Evolutionary conservation across 2,113 vertebrate species (phyloP).

Genomic region (Panthera tigris): DNA sequence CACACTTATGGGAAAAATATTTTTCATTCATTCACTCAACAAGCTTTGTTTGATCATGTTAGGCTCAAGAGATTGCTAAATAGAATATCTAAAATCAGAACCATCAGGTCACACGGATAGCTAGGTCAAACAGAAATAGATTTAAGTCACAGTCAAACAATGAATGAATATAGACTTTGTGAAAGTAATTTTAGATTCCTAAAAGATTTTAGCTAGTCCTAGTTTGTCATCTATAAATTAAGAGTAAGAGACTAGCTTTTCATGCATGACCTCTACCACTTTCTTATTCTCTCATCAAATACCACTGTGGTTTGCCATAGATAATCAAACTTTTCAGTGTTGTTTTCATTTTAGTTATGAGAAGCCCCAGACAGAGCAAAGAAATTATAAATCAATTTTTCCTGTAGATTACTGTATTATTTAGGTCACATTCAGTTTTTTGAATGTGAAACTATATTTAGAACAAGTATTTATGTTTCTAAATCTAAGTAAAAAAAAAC

Average conservation of each 20-base stretch:
- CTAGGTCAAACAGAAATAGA: not conserved
- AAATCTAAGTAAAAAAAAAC: not conserved
- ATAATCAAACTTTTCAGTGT: not conserved
- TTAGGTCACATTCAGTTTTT: not conserved
- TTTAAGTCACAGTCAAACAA: not conserved
- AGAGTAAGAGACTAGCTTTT: conserved; percentile 13
- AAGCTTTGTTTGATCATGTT: not conserved
- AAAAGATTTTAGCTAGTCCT: not conserved
- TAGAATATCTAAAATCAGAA: conserved; percentile 10
- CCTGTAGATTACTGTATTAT: not conserved
- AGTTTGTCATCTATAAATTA: not conserved
- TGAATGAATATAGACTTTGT: not conserved
- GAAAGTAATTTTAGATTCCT: not conserved
- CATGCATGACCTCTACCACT: not conserved
- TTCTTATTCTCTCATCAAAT: not conserved
- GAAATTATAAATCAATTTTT: not conserved
- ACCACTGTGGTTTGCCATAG: not conserved
- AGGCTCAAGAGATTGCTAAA: not conserved
- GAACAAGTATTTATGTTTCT: conserved; percentile 46
- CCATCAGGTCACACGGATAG: not conserved
- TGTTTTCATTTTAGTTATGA: not conserved
- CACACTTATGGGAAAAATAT: not conserved
- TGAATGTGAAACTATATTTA: conserved; percentile 40
- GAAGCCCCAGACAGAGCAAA: not conserved
- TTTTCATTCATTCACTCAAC: not conserved